Percentiles rank a stretch among this genome's conserved stretches.
These are phyloP conservation scores for Brachyistius frenatus DNA, from an alignment of 2,113 vertebrate species.

Conservation along the genomic window DNA sequence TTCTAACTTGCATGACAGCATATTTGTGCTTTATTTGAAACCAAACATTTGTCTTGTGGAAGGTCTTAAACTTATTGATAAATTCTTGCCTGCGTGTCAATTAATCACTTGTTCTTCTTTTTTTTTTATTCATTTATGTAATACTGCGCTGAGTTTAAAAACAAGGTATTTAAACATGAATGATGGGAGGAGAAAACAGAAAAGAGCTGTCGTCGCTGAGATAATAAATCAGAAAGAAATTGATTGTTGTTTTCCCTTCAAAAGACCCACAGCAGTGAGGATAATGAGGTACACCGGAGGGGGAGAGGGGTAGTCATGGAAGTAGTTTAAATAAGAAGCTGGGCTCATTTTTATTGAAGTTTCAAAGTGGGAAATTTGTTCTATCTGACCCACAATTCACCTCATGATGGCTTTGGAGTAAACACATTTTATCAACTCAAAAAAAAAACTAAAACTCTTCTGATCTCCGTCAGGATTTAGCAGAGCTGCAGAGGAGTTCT, in stretches of 20 bases:
- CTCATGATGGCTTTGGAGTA: not conserved
- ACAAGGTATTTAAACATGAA: conserved; percentile 19
- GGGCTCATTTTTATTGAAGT: not conserved
- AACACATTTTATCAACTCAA: conserved; percentile 3
- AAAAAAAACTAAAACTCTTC: not conserved
- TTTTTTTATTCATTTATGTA: not conserved
- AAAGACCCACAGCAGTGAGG: conserved; percentile 16
- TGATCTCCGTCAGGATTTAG: not conserved
- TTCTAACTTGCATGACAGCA: too few species aligned
- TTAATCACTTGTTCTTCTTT: too few species aligned
- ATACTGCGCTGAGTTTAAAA: not conserved
- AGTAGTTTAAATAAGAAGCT: conserved; percentile 7
- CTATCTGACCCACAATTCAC: conserved; percentile 3
- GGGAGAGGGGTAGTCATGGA: conserved; percentile 8
- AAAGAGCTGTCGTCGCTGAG: conserved; percentile 8
- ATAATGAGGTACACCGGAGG: conserved; percentile 30
- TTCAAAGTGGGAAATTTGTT: not conserved
- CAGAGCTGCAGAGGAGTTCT: not conserved
- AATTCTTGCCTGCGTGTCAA: too few species aligned
- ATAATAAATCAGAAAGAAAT: conserved; percentile 22
- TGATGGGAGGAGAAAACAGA: not conserved
- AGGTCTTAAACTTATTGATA: too few species aligned
- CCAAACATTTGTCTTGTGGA: too few species aligned
- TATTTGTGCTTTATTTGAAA: too few species aligned
- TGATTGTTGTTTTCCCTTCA: conserved; percentile 14